Conservation (phyloP, 2,113 vertebrate genomes). For the Hippocampus zosterae region DNA sequence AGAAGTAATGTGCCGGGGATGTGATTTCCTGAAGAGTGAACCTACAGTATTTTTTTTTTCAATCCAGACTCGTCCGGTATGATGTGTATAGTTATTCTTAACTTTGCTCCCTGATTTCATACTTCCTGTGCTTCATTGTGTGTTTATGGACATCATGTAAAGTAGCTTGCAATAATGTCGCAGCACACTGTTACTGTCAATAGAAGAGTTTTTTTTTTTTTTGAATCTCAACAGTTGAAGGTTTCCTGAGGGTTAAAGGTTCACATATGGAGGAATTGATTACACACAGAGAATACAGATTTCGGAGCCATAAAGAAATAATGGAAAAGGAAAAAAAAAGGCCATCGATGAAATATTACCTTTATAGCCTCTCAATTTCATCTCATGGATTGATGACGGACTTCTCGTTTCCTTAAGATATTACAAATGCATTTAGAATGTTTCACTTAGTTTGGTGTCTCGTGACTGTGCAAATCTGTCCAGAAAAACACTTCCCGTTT, state of each 20-base stretch:
- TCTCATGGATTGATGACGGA: not conserved
- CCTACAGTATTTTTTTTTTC: not conserved
- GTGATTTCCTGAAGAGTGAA: not conserved
- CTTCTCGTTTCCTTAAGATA: not conserved
- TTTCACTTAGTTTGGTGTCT: not conserved
- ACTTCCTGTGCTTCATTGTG: constrained; percentile 7
- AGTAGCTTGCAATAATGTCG: constrained; percentile 8
- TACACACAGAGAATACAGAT: constrained; percentile 14
- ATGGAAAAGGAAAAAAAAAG: constrained; percentile 2
- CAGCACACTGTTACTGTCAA: constrained; percentile 9
- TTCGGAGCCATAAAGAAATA: constrained; percentile 7
- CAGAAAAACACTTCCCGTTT: not conserved
- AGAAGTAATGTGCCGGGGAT: too few relatives aligned
- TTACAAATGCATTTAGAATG: not conserved
- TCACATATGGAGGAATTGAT: constrained; percentile 17
- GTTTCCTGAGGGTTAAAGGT: constrained; percentile 51
- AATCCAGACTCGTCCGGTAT: not conserved
- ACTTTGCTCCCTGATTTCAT: constrained; percentile 39
- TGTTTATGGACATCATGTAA: constrained; percentile 9
- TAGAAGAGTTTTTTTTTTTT: constrained; percentile 17
- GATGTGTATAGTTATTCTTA: constrained; percentile 5
- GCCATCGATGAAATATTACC: not conserved
- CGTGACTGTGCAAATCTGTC: not conserved
- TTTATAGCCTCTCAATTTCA: not conserved
- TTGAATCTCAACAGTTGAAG: constrained; percentile 25